Base-by-base conservation (phyloP, 1,140 invertebrate species). In the Drosophila grimshawi region DNA sequence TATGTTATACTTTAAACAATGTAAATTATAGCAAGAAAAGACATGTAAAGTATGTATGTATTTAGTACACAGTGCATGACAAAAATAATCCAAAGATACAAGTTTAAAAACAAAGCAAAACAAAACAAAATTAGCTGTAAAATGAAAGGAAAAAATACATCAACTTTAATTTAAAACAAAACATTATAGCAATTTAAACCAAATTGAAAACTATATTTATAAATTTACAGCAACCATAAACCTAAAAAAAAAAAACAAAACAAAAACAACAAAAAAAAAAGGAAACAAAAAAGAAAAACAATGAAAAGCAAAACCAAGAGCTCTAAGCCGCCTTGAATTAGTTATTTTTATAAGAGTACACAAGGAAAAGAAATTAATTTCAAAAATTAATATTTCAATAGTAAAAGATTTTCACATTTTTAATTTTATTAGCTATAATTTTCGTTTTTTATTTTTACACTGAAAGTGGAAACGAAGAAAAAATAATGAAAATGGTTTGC, bases 281-380 rank as follows among this genome's bases (percentile, higher is more conserved):
- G 56, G 57, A 61, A 73, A 55, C 51, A 70, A 65, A 35, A 53
- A 30, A 43, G 49, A 70, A 79, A 83, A 61, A 52, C 45, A 69
- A 72, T 65, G 55, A 62, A 65, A 82, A 88, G 68, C 64, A 83
- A 89, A 89, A 83, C 78, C 88, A 85, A 85, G 85, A 85, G 85
- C 85, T 89, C 86, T 81, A 89, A 89, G 85, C 85, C 83, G 83
- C 85, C 78, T 89, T 89, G 63, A 89, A 89, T 89, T 89, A 89
- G 80, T 89, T 89, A 89, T 85, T 85, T 89, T 89, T 89, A 74
- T 89, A 89, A 80, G 62, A 85, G 83, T 78, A 79, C 53, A 75
- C 60, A 62, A 60, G 29, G 41, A 68, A 74, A 82, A 30, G 11
- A 57, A 75, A 61, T 68, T 71, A 80, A 88, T 88, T 81, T 85